phyloP scores from a whole-genome alignment of 1,140 invertebrate species.

The Heliconius hewitsoni region DNA sequence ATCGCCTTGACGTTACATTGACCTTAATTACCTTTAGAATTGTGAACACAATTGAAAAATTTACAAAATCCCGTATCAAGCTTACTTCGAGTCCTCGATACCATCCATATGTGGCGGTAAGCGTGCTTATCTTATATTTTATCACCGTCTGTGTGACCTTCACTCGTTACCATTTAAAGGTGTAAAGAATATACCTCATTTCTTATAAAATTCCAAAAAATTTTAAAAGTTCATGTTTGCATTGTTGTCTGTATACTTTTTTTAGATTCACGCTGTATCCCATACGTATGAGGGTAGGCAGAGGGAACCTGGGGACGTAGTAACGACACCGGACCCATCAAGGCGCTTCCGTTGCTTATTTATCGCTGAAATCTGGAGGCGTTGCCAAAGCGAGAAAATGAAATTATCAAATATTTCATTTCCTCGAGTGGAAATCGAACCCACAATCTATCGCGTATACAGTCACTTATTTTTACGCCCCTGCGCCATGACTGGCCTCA shows the following conservation, averaged over 20 bases:
- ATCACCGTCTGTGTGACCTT: neutral
- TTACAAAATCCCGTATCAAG: neutral
- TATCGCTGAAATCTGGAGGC: no score
- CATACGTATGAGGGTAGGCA: no score
- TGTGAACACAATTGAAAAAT: neutral
- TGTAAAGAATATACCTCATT: neutral
- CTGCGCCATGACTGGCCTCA: no score
- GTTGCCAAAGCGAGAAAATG: no score
- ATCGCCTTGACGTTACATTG: neutral
- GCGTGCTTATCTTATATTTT: neutral
- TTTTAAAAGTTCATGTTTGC: neutral
- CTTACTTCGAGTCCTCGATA: neutral
- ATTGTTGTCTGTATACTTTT: neutral
- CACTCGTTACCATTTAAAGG: constrained; percentile 6
- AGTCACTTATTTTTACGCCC: no score
- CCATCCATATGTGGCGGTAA: constrained; percentile 1
- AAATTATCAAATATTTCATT: no score
- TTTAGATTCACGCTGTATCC: no score
- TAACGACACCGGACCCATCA: no score
- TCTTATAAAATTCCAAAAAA: neutral
- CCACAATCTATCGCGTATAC: no score
- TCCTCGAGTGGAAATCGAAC: no score
- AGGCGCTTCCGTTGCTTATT: no score
- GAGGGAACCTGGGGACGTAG: no score
- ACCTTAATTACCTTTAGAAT: neutral